Evolutionary conservation across 2,888 invertebrate species (phyloP), one percentile per base, ranked within the genome.

Genomic region (Serripes groenlandicus): DNA sequence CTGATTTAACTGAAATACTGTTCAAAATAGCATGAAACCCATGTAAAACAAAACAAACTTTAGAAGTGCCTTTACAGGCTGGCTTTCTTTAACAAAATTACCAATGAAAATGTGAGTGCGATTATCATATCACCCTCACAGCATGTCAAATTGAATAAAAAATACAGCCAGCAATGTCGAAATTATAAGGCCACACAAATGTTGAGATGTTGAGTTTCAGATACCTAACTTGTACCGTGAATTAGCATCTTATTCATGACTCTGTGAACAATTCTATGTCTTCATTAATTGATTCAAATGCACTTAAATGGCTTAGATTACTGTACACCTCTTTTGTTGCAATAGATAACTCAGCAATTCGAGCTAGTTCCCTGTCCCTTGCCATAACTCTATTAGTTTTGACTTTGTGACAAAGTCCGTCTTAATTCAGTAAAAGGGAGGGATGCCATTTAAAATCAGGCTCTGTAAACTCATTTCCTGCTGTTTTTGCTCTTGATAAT

Each of bases 381-480:
- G 72, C 76, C 15, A 3, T 30, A 52, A 75, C 81, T 69, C 77
- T 83, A 30, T 64, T 60, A 35, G 83, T 85, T 23, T 75, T 52
- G 28, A 83, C 85, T 32, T 18, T 34, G 54, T 81, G 74, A 37
- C 87, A 85, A 5, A 87, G 34, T 30, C 83, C 60, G 23, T 83
- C 85, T 35, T 81, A 71, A 64, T 85, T 87, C 0, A 81, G 77
- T 21, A 85, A 60, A 5, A 81, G 68, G 21, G 42, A n/a, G 18
- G 85, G 85, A 77, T 87, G 81, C 83, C 81, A 87, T 18, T 79
- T 83, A 82, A 87, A 85, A 49, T 87, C 87, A 15, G 81, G 85
- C n/a, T 56, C 35, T n/a, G 11, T 52, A 18, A 2, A 21, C 7
- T 42, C 21, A 34, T 62, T 56, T n/a, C 85, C 85, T 26, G 81